Base-by-base conservation (phyloP, 2,797 vertebrate species). In the Sebastes taczanowskii region DNA sequence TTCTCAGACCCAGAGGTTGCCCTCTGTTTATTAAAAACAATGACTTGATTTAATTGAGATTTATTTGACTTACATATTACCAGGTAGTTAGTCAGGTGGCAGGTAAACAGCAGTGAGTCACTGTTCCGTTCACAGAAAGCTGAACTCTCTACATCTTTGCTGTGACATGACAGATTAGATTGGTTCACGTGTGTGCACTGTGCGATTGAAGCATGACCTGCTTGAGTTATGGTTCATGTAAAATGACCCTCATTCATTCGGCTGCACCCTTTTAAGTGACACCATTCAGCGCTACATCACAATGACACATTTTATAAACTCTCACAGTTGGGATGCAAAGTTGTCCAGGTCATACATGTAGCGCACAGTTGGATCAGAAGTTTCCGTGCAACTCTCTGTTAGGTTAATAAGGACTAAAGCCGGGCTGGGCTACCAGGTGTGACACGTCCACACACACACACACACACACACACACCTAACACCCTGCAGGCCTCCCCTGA, bases 401-500 rank as follows among this genome's bases (percentile, higher is more conserved):
- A 64, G 86, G 87, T 85, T 84, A 86, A 87, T 71, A 84, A 69
- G 69, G 46, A 79, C 73, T 55, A 66, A 83, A 66, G 55, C 25
- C 4, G 4, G 66, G 73, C 68, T 69, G 27, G 56, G 69, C 63
- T 65, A 77, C 74, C 81, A 89, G 87, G 89, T 88, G 90, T 88
- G 77, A 90, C 85, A 74, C 18, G 13, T 58, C 1, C 75, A 62
- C 77, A 62, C 20, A 29, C 56, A 89, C 84, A 29, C n/a, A n/a
- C n/a, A n/a, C 27, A 29, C 29, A 72, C n/a, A 14, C 59, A 2
- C 71, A 71, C 75, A 60, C 38, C 74, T 68, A 56, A 67, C 68
- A 52, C 35, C 84, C 76, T 68, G 30, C 34, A 62, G 85, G 77
- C 78, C 74, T 82, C 84, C 81, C 77, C 52, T 87, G 91, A 90